Evolutionary conservation across 1,140 invertebrate species (phyloP).

Genomic region (Mizuhopecten yessoensis): DNA sequence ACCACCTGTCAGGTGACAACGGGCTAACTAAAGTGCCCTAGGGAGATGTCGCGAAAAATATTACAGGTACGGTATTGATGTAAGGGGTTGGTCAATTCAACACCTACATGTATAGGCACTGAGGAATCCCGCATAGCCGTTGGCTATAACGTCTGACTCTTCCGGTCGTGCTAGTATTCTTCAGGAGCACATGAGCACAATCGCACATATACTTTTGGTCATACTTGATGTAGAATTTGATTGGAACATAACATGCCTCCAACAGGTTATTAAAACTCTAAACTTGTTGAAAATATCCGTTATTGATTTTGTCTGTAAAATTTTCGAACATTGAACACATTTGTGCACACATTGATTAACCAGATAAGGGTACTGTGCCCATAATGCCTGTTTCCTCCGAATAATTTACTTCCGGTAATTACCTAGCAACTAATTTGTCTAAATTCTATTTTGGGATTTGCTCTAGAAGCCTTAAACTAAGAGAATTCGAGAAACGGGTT

Average conservation of each 20-base stretch:
- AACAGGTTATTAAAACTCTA: background rate
- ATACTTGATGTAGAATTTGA: background rate
- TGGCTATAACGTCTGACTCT: too few relatives aligned
- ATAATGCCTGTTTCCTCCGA: background rate
- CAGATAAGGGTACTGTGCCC: background rate
- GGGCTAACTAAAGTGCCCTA: too few relatives aligned
- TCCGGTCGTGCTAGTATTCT: too few relatives aligned
- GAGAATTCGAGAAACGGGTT: background rate
- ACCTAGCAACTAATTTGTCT: background rate
- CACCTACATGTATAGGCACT: too few relatives aligned
- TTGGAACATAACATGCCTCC: background rate
- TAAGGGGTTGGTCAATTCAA: too few relatives aligned
- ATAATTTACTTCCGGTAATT: background rate
- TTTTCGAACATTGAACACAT: background rate
- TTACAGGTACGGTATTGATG: too few relatives aligned
- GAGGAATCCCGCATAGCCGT: too few relatives aligned
- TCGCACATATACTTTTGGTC: background rate
- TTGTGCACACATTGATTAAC: background rate
- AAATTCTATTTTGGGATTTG: conserved; percentile 17
- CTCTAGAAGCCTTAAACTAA: background rate
- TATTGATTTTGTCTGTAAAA: background rate
- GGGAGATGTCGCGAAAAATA: too few relatives aligned
- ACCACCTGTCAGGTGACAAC: too few relatives aligned
- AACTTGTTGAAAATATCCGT: background rate
- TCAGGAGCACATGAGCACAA: background rate